These are phyloP conservation scores for Sabatieria punctata DNA, from an alignment of 2,888 invertebrate species.

Conservation along the genomic window DNA sequence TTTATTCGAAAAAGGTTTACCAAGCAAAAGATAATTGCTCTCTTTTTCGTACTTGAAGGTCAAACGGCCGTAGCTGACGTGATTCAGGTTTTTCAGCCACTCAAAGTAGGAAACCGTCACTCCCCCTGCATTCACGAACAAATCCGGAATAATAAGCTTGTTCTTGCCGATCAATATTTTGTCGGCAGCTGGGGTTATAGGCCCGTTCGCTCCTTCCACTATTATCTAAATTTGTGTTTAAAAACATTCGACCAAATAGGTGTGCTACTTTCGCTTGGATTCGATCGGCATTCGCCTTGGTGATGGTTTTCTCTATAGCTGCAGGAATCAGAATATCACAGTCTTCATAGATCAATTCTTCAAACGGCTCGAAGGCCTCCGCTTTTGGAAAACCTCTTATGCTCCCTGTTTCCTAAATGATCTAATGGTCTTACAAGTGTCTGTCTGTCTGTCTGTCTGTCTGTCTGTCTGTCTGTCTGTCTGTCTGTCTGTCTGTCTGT, in stretches of 20 bases:
- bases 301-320: slow-evolving; percentile 82
- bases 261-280: slow-evolving; percentile 64
- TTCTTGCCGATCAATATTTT: slow-evolving; percentile 63
- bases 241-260: too few species aligned
- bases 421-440: too few species aligned
- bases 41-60: slow-evolving; percentile 81
- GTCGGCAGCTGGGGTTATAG: slow-evolving; percentile 86
- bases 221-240: too few species aligned
- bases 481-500: too few species aligned
- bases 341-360: slow-evolving; percentile 57
- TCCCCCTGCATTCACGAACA: slow-evolving; percentile 57
- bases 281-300: slow-evolving; percentile 66
- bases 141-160: slow-evolving; percentile 74
- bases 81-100: slow-evolving; percentile 93
- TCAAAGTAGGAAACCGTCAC: slow-evolving; percentile 97
- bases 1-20: too few species aligned
- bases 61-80: slow-evolving; percentile 85
- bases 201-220: slow-evolving; percentile 91
- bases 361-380: slow-evolving; percentile 48
- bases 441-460: too few species aligned
- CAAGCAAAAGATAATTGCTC: slow-evolving; percentile 69
- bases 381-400: slow-evolving; percentile 87
- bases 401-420: slow-evolving; percentile 51
- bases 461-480: too few species aligned
- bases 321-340: slow-evolving; percentile 95